phyloP scores from a whole-genome alignment of 1,140 invertebrate species.

The Heliconius hewitsoni region DNA sequence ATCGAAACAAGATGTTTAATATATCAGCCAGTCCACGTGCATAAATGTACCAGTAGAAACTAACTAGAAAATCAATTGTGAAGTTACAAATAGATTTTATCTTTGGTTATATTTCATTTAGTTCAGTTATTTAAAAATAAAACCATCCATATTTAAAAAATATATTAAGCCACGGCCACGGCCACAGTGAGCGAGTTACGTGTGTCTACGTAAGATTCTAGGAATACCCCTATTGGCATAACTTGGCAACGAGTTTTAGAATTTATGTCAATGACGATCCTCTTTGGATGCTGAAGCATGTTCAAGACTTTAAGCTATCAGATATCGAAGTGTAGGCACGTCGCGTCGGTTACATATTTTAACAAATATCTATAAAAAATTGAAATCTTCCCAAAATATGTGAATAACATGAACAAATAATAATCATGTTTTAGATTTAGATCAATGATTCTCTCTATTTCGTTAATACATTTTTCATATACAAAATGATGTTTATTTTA shows the following conservation, averaged over 20 bases:
- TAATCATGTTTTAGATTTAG: neutral
- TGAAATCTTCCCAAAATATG: neutral
- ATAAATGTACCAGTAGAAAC: too few species aligned
- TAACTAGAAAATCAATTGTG: too few species aligned
- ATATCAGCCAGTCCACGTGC: neutral
- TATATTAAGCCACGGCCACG: slow-evolving; percentile 31
- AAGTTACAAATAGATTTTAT: neutral
- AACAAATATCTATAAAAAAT: neutral
- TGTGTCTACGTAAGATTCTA: slow-evolving; percentile 45
- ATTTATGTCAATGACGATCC: slow-evolving; percentile 31
- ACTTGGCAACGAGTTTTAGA: slow-evolving; percentile 38
- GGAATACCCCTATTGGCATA: slow-evolving; percentile 44
- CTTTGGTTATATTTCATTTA: neutral
- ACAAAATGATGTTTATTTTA: neutral
- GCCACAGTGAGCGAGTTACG: slow-evolving; percentile 27
- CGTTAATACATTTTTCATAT: neutral
- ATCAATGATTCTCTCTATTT: neutral
- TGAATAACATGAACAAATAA: neutral
- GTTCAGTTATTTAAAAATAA: slow-evolving; percentile 1
- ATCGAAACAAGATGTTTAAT: neutral
- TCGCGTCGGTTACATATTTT: neutral
- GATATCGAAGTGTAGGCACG: slow-evolving; percentile 23
- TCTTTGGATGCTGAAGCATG: neutral
- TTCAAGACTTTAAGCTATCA: slow-evolving; percentile 21
- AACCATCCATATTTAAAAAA: slow-evolving; percentile 1